A percentile compares a stretch with the other conserved stretches of the same genome.
Evolutionary conservation across 1,140 invertebrate genomes (phyloP).

Genomic region (Tribolium madens): DNA sequence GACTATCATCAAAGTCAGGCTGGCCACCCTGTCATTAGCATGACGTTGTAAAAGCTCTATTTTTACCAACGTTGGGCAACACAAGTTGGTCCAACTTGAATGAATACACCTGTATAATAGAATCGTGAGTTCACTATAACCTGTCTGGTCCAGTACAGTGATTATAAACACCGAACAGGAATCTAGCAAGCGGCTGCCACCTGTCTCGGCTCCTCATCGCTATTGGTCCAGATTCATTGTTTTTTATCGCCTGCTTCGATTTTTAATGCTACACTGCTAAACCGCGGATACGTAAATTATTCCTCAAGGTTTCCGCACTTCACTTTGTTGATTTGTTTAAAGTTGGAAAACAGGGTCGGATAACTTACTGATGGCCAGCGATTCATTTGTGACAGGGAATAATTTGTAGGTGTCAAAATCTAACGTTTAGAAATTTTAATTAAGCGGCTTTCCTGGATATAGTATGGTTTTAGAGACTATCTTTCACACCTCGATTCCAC

Average conservation of each 20-base stretch:
- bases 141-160: slow-evolving; percentile 53
- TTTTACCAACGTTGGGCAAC: slow-evolving; percentile 11
- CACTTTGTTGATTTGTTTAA: slow-evolving; percentile 11
- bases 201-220: slow-evolving; percentile 54
- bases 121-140: slow-evolving; percentile 42
- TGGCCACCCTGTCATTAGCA: slow-evolving; percentile 17
- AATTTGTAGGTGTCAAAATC: slow-evolving; percentile 23
- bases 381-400: not conserved
- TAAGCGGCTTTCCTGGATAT: slow-evolving; percentile 19
- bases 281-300: slow-evolving; percentile 37
- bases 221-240: slow-evolving; percentile 57
- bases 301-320: slow-evolving; percentile 19
- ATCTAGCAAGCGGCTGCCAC: slow-evolving; percentile 57
- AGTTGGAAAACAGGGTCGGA: slow-evolving; percentile 1
- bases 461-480: slow-evolving; percentile 13
- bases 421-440: slow-evolving; percentile 35
- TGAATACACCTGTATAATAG: slow-evolving; percentile 40
- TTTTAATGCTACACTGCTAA: slow-evolving; percentile 46
- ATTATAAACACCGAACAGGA: slow-evolving; percentile 58
- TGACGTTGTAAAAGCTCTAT: slow-evolving; percentile 20
- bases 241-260: slow-evolving; percentile 48
- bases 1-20: not conserved
- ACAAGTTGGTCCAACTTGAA: slow-evolving; percentile 34
- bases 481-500: slow-evolving; percentile 14
- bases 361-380: slow-evolving; percentile 12